These are phyloP conservation scores for Arothron firmamentum DNA, from an alignment of 2,113 vertebrate genomes.

Conservation along the genomic window DNA sequence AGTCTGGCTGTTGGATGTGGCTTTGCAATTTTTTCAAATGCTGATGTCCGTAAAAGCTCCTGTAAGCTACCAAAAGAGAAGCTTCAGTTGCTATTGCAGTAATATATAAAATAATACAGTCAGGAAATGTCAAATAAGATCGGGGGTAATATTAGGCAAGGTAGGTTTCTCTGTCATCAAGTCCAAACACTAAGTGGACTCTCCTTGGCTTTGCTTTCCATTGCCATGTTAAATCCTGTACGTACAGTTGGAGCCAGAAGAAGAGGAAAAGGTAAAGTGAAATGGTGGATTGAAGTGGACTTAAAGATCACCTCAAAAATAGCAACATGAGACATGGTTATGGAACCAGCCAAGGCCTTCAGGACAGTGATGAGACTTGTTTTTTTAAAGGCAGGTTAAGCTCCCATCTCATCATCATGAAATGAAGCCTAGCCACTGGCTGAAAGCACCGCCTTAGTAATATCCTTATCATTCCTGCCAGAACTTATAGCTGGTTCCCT, in stretches of 20 bases:
- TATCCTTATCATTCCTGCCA: conserved; percentile 27
- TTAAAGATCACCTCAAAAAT: no score
- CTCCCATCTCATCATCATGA: conserved; percentile 9
- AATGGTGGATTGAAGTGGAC: background rate
- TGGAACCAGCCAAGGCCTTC: conserved; percentile 2
- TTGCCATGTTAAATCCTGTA: no score
- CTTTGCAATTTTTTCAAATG: background rate
- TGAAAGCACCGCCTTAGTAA: conserved; percentile 15
- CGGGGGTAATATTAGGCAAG: no score
- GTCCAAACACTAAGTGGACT: no score
- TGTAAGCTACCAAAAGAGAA: no score
- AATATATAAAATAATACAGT: no score
- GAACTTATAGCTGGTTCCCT: background rate
- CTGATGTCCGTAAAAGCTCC: background rate
- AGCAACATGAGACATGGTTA: no score
- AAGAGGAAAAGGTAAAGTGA: background rate
- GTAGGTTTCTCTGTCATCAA: no score
- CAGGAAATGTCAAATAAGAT: no score
- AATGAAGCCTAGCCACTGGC: conserved; percentile 4
- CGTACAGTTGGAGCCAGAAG: background rate
- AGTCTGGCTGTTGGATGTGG: background rate
- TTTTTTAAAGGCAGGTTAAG: conserved; percentile 8
- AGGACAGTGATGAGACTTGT: conserved; percentile 21
- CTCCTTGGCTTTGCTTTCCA: no score
- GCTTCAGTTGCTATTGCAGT: no score